Conservation (phyloP, 2,113 vertebrate species). For the Corythornis cristatus region DNA sequence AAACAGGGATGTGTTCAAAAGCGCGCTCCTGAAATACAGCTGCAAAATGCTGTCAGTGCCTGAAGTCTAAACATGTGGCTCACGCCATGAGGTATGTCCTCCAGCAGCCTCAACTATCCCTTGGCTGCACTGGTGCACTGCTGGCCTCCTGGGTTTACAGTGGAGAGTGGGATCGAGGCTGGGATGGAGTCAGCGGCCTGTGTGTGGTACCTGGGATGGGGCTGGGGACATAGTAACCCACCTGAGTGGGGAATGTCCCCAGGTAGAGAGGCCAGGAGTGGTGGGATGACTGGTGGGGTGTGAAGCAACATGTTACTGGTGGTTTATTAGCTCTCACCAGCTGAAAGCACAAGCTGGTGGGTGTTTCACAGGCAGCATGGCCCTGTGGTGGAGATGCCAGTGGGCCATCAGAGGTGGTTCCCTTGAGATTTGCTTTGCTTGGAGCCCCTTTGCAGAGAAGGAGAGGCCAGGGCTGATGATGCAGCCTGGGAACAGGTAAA, state of each 20-base stretch:
- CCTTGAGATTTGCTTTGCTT: not conserved
- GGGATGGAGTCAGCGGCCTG: not conserved
- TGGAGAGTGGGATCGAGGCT: not conserved
- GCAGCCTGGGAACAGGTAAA: not conserved
- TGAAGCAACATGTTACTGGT: not conserved
- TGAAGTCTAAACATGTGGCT: not conserved
- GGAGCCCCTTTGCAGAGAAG: not conserved
- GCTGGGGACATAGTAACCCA: not conserved
- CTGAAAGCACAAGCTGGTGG: not conserved
- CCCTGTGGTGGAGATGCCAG: not conserved
- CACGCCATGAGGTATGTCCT: not conserved
- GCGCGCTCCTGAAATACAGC: not conserved
- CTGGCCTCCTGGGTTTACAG: not conserved
- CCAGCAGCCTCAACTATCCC: not conserved
- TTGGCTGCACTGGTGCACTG: not conserved
- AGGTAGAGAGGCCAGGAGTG: not conserved
- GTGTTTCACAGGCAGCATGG: rapidly evolving
- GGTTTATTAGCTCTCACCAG: not conserved
- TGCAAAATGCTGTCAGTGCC: not conserved
- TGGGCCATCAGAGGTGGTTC: not conserved
- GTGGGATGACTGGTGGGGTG: not conserved
- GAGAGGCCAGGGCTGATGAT: not conserved
- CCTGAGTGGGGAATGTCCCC: not conserved
- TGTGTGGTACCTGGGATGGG: rapidly evolving
- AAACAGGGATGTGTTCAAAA: not conserved